Evolutionary conservation across 2,797 vertebrate genomes (phyloP).

Genomic region (Yasuhikotakia modesta): DNA sequence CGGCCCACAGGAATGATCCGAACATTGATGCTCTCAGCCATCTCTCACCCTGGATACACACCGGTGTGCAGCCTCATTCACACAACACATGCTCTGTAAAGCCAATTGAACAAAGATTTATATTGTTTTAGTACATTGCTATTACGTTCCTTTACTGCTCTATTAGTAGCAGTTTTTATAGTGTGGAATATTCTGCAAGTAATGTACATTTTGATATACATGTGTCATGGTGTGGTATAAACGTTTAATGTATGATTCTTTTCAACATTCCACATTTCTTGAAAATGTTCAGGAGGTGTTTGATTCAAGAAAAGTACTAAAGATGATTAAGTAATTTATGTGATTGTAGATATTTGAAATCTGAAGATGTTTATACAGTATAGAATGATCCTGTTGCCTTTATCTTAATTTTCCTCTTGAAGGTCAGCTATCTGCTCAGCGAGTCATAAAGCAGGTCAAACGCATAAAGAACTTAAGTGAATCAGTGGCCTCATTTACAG

Average conservation of each 20-base stretch:
- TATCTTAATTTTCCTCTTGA: not conserved
- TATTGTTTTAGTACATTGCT: not conserved
- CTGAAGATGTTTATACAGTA: not conserved
- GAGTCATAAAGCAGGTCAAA: conserved; percentile 81
- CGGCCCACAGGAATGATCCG: conserved; percentile 81
- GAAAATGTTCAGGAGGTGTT: no score
- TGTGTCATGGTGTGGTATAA: no score
- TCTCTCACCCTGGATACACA: conserved; percentile 89
- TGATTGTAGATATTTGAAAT: not conserved
- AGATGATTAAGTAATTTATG: not conserved
- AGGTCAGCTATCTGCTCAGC: conserved; percentile 86
- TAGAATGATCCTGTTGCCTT: not conserved
- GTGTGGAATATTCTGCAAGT: no score
- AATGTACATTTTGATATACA: no score
- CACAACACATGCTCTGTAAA: not conserved
- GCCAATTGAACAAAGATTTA: not conserved
- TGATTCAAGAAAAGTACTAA: no score
- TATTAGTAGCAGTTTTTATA: no score
- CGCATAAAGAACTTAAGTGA: conserved; percentile 65
- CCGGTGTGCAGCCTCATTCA: conserved; percentile 62
- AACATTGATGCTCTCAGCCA: conserved; percentile 83
- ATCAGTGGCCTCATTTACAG: conserved; percentile 77
- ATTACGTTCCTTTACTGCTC: no score
- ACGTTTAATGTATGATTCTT: no score
- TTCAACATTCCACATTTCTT: no score